phyloP scores from a whole-genome alignment of 2,888 invertebrate species.

The Drosophila nr. perissopoda region DNA sequence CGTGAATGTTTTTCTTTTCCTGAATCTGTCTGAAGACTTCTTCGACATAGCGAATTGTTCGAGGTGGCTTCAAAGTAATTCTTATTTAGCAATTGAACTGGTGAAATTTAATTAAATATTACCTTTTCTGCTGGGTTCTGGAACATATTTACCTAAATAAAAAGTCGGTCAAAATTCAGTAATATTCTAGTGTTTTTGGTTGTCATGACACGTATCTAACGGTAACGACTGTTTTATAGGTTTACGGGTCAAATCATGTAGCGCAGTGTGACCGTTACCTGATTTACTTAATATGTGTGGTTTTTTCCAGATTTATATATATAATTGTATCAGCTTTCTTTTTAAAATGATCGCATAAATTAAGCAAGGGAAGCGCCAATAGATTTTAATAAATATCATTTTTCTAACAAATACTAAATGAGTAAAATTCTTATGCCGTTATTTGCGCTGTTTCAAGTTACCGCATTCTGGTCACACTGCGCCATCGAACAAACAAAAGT shows the following conservation, averaged over 20 bases:
- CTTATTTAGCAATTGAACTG: background rate
- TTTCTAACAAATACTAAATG: background rate
- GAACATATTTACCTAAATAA: slow-evolving; percentile 41
- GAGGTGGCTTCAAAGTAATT: slow-evolving; percentile 38
- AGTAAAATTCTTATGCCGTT: background rate
- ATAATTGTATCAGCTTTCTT: background rate
- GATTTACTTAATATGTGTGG: background rate
- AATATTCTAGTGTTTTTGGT: slow-evolving; percentile 20
- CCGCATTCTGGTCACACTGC: slow-evolving; percentile 21
- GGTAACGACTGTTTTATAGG: slow-evolving; percentile 45
- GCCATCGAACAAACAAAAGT: slow-evolving; percentile 64
- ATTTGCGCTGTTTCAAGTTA: background rate
- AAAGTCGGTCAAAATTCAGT: slow-evolving; percentile 13
- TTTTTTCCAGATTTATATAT: background rate
- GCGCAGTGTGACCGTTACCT: background rate
- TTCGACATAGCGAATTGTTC: slow-evolving; percentile 81
- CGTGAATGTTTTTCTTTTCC: slow-evolving; percentile 74
- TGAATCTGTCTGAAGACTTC: slow-evolving; percentile 75
- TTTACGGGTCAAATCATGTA: slow-evolving; percentile 35
- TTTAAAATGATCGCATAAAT: background rate
- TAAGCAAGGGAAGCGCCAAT: background rate
- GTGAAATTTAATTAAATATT: background rate
- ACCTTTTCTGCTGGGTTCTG: slow-evolving; percentile 50
- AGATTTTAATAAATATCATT: background rate
- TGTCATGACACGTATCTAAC: slow-evolving; percentile 28